These are phyloP conservation scores for Galagoides demidoff DNA, from an alignment of 2,797 vertebrate species.

Conservation along the genomic window DNA sequence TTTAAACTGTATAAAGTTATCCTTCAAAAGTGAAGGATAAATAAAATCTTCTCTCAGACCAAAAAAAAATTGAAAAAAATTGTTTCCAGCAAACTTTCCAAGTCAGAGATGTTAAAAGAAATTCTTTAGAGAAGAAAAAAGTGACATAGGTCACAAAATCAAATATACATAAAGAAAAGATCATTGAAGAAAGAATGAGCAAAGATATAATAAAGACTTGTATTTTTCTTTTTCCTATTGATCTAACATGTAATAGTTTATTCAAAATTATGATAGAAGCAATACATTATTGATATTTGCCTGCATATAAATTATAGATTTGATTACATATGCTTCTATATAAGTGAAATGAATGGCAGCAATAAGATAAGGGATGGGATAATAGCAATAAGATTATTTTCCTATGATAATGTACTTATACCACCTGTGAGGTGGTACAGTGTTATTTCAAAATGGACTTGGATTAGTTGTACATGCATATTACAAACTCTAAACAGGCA, in stretches of 20 bases:
- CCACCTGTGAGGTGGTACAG: neutral
- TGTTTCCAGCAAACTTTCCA: neutral
- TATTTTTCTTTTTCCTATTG: neutral
- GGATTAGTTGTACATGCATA: neutral
- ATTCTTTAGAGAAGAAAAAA: neutral
- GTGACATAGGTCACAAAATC: neutral
- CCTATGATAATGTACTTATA: neutral
- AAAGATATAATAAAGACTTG: neutral
- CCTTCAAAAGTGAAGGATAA: neutral
- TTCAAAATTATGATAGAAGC: neutral
- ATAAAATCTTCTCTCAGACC: neutral
- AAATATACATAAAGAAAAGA: neutral
- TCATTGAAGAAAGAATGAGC: neutral
- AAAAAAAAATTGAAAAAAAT: neutral
- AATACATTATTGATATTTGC: neutral
- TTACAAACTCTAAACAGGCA: neutral
- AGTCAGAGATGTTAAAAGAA: neutral
- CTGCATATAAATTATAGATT: neutral
- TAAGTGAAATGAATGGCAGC: neutral
- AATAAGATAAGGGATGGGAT: neutral
- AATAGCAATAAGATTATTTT: neutral
- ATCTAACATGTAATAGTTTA: neutral
- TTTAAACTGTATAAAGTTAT: neutral
- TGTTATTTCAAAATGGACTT: neutral
- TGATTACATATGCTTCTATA: neutral